Conservation (phyloP, 2,888 invertebrate genomes). For the Parelbella ahira region DNA sequence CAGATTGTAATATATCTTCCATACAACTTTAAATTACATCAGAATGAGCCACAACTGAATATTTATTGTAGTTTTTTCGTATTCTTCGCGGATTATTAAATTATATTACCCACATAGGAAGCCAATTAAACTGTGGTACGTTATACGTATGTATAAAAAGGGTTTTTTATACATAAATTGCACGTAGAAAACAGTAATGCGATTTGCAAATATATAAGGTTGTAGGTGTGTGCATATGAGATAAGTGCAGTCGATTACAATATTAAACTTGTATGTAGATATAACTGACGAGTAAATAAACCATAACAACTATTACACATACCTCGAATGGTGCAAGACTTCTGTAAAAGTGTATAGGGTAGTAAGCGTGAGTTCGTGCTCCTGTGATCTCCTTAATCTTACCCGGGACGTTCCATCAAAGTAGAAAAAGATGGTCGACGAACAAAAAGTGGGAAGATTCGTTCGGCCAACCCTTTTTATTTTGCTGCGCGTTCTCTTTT, state of each 20-base stretch:
- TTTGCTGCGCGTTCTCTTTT: constrained; percentile 64
- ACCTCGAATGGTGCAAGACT: too few relatives aligned
- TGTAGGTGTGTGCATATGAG: constrained; percentile 1
- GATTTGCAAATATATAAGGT: constrained; percentile 3
- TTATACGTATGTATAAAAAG: not conserved
- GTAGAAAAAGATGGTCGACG: constrained; percentile 55
- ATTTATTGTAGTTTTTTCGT: not conserved
- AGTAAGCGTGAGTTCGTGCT: too few relatives aligned
- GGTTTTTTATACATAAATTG: not conserved
- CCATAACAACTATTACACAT: too few relatives aligned
- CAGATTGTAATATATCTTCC: too few relatives aligned
- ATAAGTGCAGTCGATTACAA: constrained; percentile 2
- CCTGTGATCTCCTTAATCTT: constrained; percentile 46
- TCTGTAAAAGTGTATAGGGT: too few relatives aligned
- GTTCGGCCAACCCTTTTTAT: constrained; percentile 71
- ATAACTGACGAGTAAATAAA: constrained; percentile 3
- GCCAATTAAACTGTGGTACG: not conserved
- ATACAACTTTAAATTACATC: too few relatives aligned
- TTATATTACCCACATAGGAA: not conserved
- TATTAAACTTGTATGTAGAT: not conserved
- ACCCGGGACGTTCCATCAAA: constrained; percentile 51
- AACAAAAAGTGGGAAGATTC: constrained; percentile 68
- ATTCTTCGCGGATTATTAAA: constrained; percentile 4
- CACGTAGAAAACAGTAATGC: not conserved
- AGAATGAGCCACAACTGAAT: too few relatives aligned